These are phyloP conservation scores for Ricordea florida DNA, from an alignment of 92 coral and sea anemone genomes.

Conservation along the genomic window DNA sequence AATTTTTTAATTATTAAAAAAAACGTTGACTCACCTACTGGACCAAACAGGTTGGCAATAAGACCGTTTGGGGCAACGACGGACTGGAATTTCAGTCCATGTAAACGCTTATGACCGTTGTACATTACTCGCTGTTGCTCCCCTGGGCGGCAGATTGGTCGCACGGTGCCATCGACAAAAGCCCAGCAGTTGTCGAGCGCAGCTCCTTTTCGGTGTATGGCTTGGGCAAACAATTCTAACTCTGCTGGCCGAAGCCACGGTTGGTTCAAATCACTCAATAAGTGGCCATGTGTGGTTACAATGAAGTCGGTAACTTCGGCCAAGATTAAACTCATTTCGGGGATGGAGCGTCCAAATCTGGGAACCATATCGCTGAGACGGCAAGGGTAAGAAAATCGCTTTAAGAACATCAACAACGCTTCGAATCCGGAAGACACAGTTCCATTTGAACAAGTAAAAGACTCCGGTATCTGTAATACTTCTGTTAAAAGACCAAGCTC, in stretches of 20 bases:
- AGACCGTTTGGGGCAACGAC: constrained; percentile 69
- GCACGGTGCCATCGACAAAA: constrained; percentile 67
- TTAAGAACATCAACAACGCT: constrained; percentile 33
- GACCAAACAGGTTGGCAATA: constrained; percentile 69
- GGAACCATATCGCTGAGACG: constrained; percentile 61
- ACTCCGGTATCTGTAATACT: constrained; percentile 42
- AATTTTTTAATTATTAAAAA: too few species aligned
- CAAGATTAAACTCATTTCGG: constrained; percentile 51
- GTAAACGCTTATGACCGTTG: constrained; percentile 73
- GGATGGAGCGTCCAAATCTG: constrained; percentile 65
- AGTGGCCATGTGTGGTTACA: constrained; percentile 13
- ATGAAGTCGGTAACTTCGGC: constrained; percentile 30
- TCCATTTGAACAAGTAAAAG: constrained; percentile 59
- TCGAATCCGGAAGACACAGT: constrained; percentile 59
- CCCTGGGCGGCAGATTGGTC: constrained; percentile 62
- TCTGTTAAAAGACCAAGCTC: constrained; percentile 46
- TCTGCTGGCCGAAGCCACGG: constrained; percentile 46
- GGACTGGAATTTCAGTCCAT: constrained; percentile 68
- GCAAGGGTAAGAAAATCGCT: constrained; percentile 50
- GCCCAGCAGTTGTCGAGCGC: constrained; percentile 80
- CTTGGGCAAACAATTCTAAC: constrained; percentile 53
- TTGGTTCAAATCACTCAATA: constrained; percentile 38
- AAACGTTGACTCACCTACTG: constrained; percentile 51
- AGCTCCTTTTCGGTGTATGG: constrained; percentile 51
- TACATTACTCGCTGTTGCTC: constrained; percentile 59